Percentiles rank a stretch among this genome's conserved stretches.
These are phyloP conservation scores for Rhea pennata DNA, from an alignment of 2,113 vertebrate species.

Conservation along the genomic window DNA sequence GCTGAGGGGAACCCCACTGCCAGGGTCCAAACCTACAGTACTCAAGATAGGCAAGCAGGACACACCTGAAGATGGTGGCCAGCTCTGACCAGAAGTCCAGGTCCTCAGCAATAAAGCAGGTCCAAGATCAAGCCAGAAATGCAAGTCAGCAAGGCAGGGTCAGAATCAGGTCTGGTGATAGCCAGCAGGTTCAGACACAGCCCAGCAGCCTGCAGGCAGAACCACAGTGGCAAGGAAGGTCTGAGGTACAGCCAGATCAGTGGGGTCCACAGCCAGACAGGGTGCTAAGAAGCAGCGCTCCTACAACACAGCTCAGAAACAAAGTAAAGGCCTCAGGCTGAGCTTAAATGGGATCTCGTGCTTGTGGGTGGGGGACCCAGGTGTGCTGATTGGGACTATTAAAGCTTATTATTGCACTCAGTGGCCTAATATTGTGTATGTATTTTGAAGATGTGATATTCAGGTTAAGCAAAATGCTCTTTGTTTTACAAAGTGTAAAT, in stretches of 20 bases:
- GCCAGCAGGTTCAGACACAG: no score
- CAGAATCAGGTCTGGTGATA: background rate
- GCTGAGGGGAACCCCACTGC: no score
- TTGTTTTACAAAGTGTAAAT: background rate
- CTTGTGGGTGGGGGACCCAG: background rate
- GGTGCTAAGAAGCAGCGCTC: rapidly evolving
- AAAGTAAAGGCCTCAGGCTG: background rate
- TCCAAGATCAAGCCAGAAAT: background rate
- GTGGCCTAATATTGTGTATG: rapidly evolving
- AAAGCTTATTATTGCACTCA: background rate
- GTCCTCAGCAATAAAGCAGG: background rate
- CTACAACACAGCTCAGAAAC: rapidly evolving
- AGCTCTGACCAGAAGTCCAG: no score
- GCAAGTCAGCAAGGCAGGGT: background rate
- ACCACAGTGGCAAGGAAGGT: background rate
- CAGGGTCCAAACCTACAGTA: no score
- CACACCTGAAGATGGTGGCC: no score
- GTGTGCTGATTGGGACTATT: background rate
- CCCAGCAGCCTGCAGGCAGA: rapidly evolving
- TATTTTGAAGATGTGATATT: background rate
- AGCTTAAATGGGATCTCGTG: background rate
- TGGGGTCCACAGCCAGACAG: rapidly evolving
- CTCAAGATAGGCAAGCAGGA: background rate
- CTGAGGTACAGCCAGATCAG: background rate
- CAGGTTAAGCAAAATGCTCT: background rate